Evolutionary conservation across 2,888 invertebrate genomes (phyloP).

Genomic region (Laspeyria flexula): DNA sequence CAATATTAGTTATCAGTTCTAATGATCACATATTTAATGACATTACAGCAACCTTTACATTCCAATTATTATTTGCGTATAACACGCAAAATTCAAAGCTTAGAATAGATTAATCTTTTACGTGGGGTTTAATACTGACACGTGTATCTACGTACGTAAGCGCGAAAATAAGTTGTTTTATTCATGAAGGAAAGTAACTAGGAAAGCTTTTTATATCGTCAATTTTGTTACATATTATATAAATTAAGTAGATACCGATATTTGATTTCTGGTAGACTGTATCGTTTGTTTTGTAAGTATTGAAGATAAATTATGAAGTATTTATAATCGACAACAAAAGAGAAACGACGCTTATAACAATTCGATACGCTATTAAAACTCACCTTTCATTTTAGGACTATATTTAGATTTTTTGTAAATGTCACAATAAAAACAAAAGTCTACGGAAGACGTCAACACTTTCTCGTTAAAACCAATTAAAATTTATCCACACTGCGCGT

Average conservation of each 20-base stretch:
- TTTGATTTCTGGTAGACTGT: slow-evolving; percentile 16
- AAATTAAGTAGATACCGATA: neutral
- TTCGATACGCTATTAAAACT: neutral
- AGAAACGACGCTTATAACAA: neutral
- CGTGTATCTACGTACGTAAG: too few relatives aligned
- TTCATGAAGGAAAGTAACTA: too few relatives aligned
- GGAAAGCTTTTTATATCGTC: neutral
- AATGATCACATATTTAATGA: too few relatives aligned
- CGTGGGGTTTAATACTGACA: too few relatives aligned
- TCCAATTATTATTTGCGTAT: too few relatives aligned
- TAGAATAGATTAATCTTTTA: too few relatives aligned
- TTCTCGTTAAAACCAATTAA: slow-evolving; percentile 32
- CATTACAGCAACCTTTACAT: too few relatives aligned
- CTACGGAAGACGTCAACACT: neutral
- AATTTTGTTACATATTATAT: neutral
- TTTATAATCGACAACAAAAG: neutral
- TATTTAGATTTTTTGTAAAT: too few relatives aligned
- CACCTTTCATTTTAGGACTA: neutral
- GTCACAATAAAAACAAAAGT: too few relatives aligned
- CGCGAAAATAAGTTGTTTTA: neutral
- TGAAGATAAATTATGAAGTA: neutral
- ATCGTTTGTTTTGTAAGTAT: slow-evolving; percentile 12
- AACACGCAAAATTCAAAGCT: too few relatives aligned
- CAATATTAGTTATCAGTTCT: too few relatives aligned
- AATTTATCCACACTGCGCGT: slow-evolving; percentile 7